Evolutionary conservation across 2,888 invertebrate genomes (phyloP), one percentile per base, ranked within the genome.

Genomic region (Phengaris alcon): DNA sequence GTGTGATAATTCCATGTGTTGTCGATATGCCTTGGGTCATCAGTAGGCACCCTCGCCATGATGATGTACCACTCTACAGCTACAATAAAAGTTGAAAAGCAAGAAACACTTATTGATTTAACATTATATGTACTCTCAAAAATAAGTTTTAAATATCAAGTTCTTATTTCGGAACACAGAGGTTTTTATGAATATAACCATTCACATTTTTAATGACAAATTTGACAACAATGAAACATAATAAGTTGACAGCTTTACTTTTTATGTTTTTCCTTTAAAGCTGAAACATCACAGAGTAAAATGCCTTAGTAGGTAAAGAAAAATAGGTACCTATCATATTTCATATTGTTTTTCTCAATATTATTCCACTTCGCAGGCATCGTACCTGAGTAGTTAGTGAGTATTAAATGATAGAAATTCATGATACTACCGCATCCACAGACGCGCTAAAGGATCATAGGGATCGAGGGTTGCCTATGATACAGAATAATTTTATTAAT

Each of bases 31-130:
- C 89, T 87, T 80, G 90, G 87, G 86, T 93, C 91, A 87, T 93
- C 93, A 82, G 90, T 90, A 81, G 90, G 89, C 90, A 92, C 91
- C 90, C 93, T 93, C 90, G 93, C 91, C 93, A 94, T 94, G 89
- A 88, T 88, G 88, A 87, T 87, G 86, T 87, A 82, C 82, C 84
- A 82, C 83, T 78, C 78, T 82, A 81, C 84, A 75, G 51, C 69
- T 59, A 68, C 68, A 75, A 51, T 44, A 51, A 55, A 75, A 72
- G 46, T 22, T 59, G 12, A 59, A 59, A 74, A 57, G 59, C 59
- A 74, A 57, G 55, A 74, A 52, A 52, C 54, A 76, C 74, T 75
- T 73, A 74, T 57, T 44, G 75, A 77, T 77, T 77, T 76, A 75
- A 68, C 77, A 77, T 77, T 54, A 35, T 72, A 35, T 35, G 35